Conservation (phyloP, 1,140 invertebrate genomes). For the Marisa cornuarietis region DNA sequence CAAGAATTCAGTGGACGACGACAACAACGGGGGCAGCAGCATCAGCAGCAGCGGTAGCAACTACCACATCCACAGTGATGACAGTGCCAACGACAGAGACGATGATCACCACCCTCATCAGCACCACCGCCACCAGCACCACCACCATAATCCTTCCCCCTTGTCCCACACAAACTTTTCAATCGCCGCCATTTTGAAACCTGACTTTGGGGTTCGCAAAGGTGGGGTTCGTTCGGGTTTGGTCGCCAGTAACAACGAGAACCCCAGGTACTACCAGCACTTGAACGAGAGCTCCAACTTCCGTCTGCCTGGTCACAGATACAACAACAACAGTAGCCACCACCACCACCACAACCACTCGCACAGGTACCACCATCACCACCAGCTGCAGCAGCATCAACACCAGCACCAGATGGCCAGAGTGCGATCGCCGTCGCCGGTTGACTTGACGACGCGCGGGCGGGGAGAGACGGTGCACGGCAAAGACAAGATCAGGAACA, state of each 20-base stretch:
- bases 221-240: neutral
- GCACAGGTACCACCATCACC: neutral
- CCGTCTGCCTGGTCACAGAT: neutral
- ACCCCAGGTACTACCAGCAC: neutral
- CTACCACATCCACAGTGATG: neutral
- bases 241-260: neutral
- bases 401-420: neutral
- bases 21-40: neutral
- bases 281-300: neutral
- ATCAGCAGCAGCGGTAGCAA: slow-evolving; percentile 5
- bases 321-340: neutral
- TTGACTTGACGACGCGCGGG: slow-evolving; percentile 10
- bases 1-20: neutral
- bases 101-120: neutral
- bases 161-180: slow-evolving; percentile 47
- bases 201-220: slow-evolving; percentile 43
- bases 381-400: slow-evolving; percentile 1
- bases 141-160: neutral
- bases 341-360: neutral
- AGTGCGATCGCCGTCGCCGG: neutral
- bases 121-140: neutral
- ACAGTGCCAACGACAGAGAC: neutral
- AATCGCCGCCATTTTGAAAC: slow-evolving; percentile 51
- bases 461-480: neutral
- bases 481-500: neutral